phyloP scores from a whole-genome alignment of 2,888 invertebrate genomes.

The Yponomeuta cagnagella region DNA sequence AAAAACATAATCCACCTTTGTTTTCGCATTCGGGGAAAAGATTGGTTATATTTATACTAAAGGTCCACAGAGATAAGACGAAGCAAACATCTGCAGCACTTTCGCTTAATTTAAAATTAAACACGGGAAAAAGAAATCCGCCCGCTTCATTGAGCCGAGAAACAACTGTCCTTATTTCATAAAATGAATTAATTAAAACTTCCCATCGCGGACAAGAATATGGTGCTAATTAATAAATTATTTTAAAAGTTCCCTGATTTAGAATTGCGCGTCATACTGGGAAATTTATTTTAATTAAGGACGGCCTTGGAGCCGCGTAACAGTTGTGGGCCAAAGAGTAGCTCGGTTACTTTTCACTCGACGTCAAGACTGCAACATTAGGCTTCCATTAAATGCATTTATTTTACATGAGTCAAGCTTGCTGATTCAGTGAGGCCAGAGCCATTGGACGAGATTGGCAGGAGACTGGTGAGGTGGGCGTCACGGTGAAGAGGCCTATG shows the following conservation, averaged over 20 bases:
- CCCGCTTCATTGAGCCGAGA: background rate
- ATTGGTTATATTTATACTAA: too few relatives aligned
- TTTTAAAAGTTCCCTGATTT: constrained; percentile 37
- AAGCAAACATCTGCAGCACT: too few relatives aligned
- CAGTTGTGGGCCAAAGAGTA: constrained; percentile 38
- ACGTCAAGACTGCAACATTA: too few relatives aligned
- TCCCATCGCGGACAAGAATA: background rate
- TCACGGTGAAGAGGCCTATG: too few relatives aligned
- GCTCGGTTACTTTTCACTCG: background rate
- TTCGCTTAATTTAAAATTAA: background rate
- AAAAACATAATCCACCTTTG: too few relatives aligned
- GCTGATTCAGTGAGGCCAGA: too few relatives aligned
- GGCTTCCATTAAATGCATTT: too few relatives aligned
- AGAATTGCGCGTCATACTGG: constrained; percentile 39
- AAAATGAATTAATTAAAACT: constrained; percentile 10
- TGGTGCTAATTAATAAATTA: constrained; percentile 14
- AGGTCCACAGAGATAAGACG: too few relatives aligned
- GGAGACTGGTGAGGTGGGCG: too few relatives aligned
- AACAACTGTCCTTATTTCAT: background rate
- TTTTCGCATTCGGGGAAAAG: too few relatives aligned
- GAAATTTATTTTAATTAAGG: constrained; percentile 61
- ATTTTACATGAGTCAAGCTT: too few relatives aligned
- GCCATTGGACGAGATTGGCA: too few relatives aligned
- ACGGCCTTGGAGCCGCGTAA: constrained; percentile 34
- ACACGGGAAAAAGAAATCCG: background rate